Conservation (phyloP, 1,140 invertebrate genomes). For the Lepidurus apus region DNA sequence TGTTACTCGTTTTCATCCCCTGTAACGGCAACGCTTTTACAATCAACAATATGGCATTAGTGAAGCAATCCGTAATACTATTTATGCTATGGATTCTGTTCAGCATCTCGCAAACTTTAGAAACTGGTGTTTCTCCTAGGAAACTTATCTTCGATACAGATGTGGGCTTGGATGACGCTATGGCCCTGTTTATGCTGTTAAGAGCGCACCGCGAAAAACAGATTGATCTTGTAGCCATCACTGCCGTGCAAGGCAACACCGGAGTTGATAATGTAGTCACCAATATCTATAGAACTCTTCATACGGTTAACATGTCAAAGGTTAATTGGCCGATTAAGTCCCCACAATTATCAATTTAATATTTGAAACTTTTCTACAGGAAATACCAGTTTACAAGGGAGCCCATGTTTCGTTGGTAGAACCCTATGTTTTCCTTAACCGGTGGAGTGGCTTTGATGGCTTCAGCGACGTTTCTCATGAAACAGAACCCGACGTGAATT, state of each 20-base stretch:
- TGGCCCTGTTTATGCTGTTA: conserved; percentile 40
- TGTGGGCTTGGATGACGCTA: conserved; percentile 42
- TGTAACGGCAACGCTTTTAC: no score
- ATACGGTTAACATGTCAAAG: conserved; percentile 34
- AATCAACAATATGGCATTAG: no score
- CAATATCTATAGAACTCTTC: conserved; percentile 38
- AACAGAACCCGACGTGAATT: conserved; percentile 30
- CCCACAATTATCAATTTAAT: no score
- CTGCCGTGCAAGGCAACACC: conserved; percentile 59
- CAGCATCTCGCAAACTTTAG: no score
- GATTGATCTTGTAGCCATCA: conserved; percentile 56
- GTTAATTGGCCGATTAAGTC: conserved; percentile 25
- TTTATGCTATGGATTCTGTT: no score
- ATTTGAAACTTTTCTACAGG: neutral
- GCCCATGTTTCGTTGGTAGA: conserved; percentile 50
- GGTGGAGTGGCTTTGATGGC: conserved; percentile 41
- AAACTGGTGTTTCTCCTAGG: neutral
- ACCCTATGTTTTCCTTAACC: conserved; percentile 38
- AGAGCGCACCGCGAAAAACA: conserved; percentile 41
- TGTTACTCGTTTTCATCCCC: no score
- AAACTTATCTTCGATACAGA: conserved; percentile 42
- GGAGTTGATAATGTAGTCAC: conserved; percentile 42
- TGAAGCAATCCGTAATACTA: no score
- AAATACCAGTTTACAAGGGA: conserved; percentile 60
- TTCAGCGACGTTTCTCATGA: conserved; percentile 40